Percentiles rank a stretch among this genome's conserved stretches.
Conservation (phyloP, 2,113 vertebrate genomes). For the Carassius auratus region DNA sequence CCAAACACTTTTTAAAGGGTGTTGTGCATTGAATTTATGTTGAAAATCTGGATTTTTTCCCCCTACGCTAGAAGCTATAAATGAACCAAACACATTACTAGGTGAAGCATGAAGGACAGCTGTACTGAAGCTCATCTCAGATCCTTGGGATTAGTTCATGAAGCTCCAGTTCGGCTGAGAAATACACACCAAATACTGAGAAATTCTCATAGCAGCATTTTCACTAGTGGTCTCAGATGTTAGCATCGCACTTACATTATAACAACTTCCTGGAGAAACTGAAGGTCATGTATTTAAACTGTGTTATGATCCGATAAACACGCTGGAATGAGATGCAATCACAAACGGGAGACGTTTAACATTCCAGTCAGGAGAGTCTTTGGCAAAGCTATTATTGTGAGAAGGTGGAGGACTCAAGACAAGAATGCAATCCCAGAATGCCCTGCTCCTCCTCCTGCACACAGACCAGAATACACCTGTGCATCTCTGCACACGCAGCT, state of each 20-base stretch:
- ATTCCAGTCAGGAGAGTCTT: conserved; percentile 3
- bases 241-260: neutral
- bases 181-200: neutral
- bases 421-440: neutral
- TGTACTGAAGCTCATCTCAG: neutral
- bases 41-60: neutral
- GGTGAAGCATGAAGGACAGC: neutral
- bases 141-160: neutral
- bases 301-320: neutral
- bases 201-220: neutral
- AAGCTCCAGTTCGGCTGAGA: neutral
- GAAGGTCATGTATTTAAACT: neutral
- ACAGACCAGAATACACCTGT: conserved; percentile 7
- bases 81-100: neutral
- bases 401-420: neutral
- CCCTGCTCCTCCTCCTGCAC: neutral
- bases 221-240: neutral
- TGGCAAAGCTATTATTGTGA: conserved; percentile 3
- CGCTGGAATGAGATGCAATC: neutral
- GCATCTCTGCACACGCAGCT: neutral
- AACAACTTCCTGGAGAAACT: neutral
- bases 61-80: too few species aligned
- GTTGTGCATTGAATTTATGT: neutral
- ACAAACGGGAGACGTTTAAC: neutral
- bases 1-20: neutral